These are phyloP conservation scores for Caenorhabditis becei DNA, from an alignment of 2,888 invertebrate genomes.

Conservation along the genomic window DNA sequence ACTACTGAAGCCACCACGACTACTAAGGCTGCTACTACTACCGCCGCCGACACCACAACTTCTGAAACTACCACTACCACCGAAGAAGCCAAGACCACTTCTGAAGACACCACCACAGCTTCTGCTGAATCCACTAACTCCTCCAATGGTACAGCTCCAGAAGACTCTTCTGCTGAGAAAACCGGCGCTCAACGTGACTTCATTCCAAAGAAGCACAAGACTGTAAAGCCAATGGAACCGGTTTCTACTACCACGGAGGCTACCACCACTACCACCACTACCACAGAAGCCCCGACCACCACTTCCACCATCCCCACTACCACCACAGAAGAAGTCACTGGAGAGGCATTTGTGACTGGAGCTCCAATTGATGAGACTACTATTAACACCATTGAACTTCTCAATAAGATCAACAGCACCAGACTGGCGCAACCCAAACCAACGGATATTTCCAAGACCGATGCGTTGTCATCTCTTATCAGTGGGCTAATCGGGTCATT, in stretches of 20 bases:
- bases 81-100: background rate
- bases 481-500: slow-evolving; percentile 63
- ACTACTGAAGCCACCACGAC: slow-evolving; percentile 1
- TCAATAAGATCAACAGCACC: slow-evolving; percentile 52
- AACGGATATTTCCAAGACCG: slow-evolving; percentile 60
- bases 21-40: slow-evolving; percentile 8
- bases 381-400: slow-evolving; percentile 43
- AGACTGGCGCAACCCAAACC: slow-evolving; percentile 35
- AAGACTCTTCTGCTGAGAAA: slow-evolving; percentile 12
- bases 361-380: slow-evolving; percentile 57
- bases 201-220: slow-evolving; percentile 44
- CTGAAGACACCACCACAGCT: slow-evolving; percentile 7
- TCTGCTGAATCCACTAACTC: background rate
- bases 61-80: background rate
- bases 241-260: slow-evolving; percentile 20
- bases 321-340: slow-evolving; percentile 24
- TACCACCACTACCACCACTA: slow-evolving; percentile 13
- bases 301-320: slow-evolving; percentile 13
- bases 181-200: slow-evolving; percentile 35
- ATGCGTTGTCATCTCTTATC: slow-evolving; percentile 64
- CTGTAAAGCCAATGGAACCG: slow-evolving; percentile 20
- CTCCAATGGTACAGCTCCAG: background rate
- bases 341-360: slow-evolving; percentile 45
- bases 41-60: background rate
- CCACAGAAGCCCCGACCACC: slow-evolving; percentile 9